Evolutionary conservation across 2,888 invertebrate species (phyloP), one percentile per base, ranked within the genome.

Genomic region (Orchestes rusci): DNA sequence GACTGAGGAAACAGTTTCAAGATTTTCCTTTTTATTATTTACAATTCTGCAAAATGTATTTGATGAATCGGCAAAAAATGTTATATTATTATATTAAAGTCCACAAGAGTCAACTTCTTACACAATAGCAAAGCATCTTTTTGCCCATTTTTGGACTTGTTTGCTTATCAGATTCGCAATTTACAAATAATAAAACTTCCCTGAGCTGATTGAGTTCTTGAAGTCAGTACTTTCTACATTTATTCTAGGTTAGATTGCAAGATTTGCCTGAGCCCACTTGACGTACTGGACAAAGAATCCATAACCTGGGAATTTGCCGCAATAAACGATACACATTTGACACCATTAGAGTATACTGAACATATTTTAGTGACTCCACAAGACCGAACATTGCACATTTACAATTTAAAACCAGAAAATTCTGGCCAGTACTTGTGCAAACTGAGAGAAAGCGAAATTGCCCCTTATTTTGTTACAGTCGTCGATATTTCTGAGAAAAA

Each of bases 391-490:
- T 58, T 81, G 30, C 66, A 68, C n/a, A 67, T 80, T 36, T 75
- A 73, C 56, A 72, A 75, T 54, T 63, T 74, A 27, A 60, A 65
- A 41, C 51, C 51, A 2, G 65, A 67, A 29, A 71, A 77, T 56
- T 69, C 69, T 1, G 80, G 80, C 1, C 67, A 73, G 40, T 81
- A 80, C 57, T 64, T 71, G 52, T 81, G 80, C 56, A 61, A 63
- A 53, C 52, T 75, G 4, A 75, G 72, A 7, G 62, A 69, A 37
- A 63, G 67, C 3, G 37, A 52, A 3, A 69, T 68, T 3, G 60
- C 68, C 12, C 66, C 72, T 3, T 71, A 73, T 48, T 70, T 74
- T 51, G 54, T 81, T 32, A 74, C 77, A 30, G 70, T 80, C 1
- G 65, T 71, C 7, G 67, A 68, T 43, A 62, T 70, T 19, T 59